These are phyloP conservation scores for Aldabrachelys gigantea DNA, from an alignment of 2,113 vertebrate species.

Conservation along the genomic window DNA sequence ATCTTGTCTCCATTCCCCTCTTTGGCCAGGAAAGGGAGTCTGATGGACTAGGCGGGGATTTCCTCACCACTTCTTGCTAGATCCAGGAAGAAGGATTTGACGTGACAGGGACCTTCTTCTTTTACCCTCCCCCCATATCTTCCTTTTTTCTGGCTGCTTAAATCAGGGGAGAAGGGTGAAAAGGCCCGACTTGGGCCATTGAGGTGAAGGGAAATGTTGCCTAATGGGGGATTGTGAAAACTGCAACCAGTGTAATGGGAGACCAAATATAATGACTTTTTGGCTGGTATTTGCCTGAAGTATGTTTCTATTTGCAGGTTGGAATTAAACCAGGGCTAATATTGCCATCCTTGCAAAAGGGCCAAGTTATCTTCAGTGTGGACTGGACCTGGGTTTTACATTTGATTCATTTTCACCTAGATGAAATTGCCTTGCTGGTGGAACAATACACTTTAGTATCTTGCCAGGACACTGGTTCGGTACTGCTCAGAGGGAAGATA, in stretches of 20 bases:
- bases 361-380: background rate
- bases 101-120: background rate
- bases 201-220: background rate
- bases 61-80: background rate
- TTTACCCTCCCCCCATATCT: background rate
- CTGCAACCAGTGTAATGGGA: background rate
- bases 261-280: background rate
- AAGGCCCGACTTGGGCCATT: background rate
- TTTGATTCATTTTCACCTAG: background rate
- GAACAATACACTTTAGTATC: background rate
- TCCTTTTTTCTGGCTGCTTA: background rate
- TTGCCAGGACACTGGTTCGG: background rate
- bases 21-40: background rate
- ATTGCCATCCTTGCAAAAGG: background rate
- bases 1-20: background rate
- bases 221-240: background rate
- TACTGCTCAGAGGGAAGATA: background rate
- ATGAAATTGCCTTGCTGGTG: background rate
- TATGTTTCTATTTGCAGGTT: background rate
- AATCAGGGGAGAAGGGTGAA: background rate
- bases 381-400: background rate
- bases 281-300: background rate
- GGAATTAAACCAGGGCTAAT: background rate
- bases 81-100: background rate
- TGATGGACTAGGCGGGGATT: background rate